These are phyloP conservation scores for Scytalopus superciliaris DNA, from an alignment of 2,113 vertebrate species.

Conservation along the genomic window DNA sequence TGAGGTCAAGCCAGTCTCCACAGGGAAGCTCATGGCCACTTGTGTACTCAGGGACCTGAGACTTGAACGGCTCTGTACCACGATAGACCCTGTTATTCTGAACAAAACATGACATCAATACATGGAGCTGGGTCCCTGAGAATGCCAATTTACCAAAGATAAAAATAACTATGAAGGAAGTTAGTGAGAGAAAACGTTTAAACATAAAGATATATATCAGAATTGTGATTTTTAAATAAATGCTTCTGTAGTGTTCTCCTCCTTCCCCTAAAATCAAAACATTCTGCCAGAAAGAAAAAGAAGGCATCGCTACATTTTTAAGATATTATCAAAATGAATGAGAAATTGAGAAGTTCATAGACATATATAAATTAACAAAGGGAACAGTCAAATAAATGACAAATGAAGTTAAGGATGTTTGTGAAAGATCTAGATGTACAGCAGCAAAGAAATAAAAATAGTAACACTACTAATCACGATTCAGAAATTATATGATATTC, in stretches of 20 bases:
- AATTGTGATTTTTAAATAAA: background rate
- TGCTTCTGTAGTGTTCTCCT: background rate
- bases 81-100: background rate
- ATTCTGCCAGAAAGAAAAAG: background rate
- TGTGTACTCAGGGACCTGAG: background rate
- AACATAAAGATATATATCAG: background rate
- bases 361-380: background rate
- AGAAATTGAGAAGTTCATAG: background rate
- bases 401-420: background rate
- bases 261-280: background rate
- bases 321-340: background rate
- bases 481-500: background rate
- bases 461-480: background rate
- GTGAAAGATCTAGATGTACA: background rate
- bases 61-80: background rate
- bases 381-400: background rate
- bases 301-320: background rate
- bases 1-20: background rate
- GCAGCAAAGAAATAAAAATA: background rate
- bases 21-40: background rate
- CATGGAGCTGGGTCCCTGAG: background rate
- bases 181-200: background rate
- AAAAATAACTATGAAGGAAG: background rate
- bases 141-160: background rate
- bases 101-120: background rate